These are phyloP conservation scores for Leptopilina myrica DNA, from an alignment of 2,888 invertebrate genomes.

Conservation along the genomic window DNA sequence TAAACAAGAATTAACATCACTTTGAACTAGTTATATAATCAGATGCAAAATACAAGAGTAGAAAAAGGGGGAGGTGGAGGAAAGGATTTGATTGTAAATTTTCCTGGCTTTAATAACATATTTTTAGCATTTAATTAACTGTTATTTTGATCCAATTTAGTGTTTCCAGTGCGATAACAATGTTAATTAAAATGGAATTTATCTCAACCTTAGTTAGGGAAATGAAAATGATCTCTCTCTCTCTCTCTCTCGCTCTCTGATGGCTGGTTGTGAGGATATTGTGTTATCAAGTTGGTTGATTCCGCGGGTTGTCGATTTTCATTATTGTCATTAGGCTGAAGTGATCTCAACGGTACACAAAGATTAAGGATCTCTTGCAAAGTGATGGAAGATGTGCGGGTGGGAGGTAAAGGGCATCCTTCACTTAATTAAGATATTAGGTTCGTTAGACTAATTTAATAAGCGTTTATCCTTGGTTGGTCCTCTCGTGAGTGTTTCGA, in stretches of 20 bases:
- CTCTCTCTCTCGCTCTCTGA: not conserved
- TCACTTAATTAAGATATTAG: constrained; percentile 64
- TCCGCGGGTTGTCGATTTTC: constrained; percentile 41
- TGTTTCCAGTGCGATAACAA: constrained; percentile 20
- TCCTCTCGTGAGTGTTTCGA: constrained; percentile 45
- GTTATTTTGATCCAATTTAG: constrained; percentile 5
- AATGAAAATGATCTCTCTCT: constrained; percentile 28
- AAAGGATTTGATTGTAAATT: not conserved
- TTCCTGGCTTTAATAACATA: not conserved
- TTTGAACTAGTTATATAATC: no score
- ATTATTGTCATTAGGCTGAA: constrained; percentile 39
- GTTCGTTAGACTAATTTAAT: constrained; percentile 65
- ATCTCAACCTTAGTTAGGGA: not conserved
- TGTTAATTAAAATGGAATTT: constrained; percentile 15
- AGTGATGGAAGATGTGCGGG: constrained; percentile 37
- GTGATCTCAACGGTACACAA: constrained; percentile 35
- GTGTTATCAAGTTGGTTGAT: constrained; percentile 34
- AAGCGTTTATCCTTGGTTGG: constrained; percentile 62
- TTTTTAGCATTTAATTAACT: not conserved
- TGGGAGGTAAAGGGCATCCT: constrained; percentile 46
- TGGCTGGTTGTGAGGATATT: constrained; percentile 3
- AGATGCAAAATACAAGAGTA: no score
- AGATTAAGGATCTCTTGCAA: constrained; percentile 43
- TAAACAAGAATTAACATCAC: no score
- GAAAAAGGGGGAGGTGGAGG: no score